Conservation (phyloP, 2,113 vertebrate species). For the Megalops atlanticus region DNA sequence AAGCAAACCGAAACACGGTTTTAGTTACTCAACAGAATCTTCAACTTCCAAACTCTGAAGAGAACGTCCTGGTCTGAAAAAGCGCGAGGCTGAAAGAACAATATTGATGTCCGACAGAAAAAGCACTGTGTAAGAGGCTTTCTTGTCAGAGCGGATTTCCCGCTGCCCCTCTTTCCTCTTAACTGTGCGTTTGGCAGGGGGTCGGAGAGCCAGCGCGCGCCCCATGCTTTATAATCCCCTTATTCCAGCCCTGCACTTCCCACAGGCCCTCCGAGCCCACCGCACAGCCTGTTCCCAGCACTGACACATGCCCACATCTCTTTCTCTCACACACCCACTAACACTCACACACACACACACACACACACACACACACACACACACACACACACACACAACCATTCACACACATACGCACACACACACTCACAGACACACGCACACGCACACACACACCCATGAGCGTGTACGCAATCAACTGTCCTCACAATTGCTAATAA, state of each 20-base stretch:
- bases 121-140: neutral
- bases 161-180: constrained; percentile 1
- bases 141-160: neutral
- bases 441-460: neutral
- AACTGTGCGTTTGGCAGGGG: neutral
- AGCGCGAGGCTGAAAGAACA: neutral
- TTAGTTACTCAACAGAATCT: neutral
- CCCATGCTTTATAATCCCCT: neutral
- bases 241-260: neutral
- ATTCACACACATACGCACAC: neutral
- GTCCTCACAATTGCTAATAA: no score
- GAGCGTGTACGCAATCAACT: no score
- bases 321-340: neutral
- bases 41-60: constrained; percentile 14
- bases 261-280: neutral
- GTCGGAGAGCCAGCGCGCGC: neutral
- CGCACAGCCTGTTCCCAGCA: neutral
- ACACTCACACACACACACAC: neutral
- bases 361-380: neutral
- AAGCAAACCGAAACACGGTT: constrained; percentile 3
- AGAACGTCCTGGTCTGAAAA: neutral
- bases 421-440: neutral
- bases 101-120: neutral
- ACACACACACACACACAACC: neutral
- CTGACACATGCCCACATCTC: neutral